Percentiles rank a stretch among this genome's conserved stretches.
phyloP scores from a whole-genome alignment of 2,888 invertebrate species.

The Rapana venosa region DNA sequence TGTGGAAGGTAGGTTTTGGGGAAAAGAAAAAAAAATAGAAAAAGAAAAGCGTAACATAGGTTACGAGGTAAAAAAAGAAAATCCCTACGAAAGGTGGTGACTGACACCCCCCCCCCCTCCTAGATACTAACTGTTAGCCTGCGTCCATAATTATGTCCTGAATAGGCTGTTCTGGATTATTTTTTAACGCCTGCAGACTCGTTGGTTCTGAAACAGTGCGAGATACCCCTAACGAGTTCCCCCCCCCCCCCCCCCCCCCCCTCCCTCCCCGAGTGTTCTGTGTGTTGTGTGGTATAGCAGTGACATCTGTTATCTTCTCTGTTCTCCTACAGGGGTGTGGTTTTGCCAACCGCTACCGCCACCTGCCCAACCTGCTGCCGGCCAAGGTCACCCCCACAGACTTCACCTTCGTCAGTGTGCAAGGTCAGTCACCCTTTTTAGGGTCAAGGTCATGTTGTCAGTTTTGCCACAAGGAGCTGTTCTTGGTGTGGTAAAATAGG shows the following conservation, averaged over 20 bases:
- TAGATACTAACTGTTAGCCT: too few relatives aligned
- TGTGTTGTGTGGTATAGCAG: background rate
- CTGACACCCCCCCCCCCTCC: too few relatives aligned
- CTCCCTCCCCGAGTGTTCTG: background rate
- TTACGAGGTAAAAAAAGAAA: too few relatives aligned
- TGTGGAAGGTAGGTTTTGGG: conserved; percentile 83
- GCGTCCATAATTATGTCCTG: too few relatives aligned
- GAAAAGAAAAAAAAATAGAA: background rate
- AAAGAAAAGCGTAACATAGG: background rate
- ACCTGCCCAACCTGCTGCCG: conserved; percentile 80
- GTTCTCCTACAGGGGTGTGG: conserved; percentile 83
- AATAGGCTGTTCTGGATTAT: too few relatives aligned
- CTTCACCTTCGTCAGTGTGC: conserved; percentile 78
- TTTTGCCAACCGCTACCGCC: conserved; percentile 86
- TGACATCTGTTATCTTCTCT: background rate
- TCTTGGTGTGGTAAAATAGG: too few relatives aligned
- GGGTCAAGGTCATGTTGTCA: too few relatives aligned
- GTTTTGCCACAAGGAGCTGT: too few relatives aligned
- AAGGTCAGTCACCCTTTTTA: conserved; percentile 65
- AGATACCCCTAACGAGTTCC: background rate
- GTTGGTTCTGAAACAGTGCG: too few relatives aligned
- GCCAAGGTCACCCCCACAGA: conserved; percentile 77
- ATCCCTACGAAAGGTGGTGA: too few relatives aligned
- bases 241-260: too few relatives aligned
- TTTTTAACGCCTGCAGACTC: too few relatives aligned